Evolutionary conservation across 2,888 invertebrate species (phyloP).

Genomic region (Rhamnusium bicolor): DNA sequence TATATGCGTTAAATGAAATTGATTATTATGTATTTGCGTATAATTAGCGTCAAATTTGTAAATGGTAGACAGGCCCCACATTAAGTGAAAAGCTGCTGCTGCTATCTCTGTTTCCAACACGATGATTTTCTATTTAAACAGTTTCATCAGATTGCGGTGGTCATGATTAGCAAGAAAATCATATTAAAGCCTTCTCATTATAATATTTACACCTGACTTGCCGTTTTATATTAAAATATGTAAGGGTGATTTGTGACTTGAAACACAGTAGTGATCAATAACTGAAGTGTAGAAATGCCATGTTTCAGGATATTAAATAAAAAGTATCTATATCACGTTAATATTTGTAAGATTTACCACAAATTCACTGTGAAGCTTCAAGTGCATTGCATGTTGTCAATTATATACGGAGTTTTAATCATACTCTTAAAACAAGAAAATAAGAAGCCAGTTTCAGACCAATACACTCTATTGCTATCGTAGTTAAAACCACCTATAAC

Average conservation of each 20-base stretch:
- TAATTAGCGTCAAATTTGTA: slow-evolving; percentile 45
- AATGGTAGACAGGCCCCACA: slow-evolving; percentile 43
- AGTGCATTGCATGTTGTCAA: no score
- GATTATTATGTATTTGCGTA: slow-evolving; percentile 42
- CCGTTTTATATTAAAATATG: slow-evolving; percentile 29
- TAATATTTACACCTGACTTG: slow-evolving; percentile 54
- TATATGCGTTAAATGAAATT: slow-evolving; percentile 28
- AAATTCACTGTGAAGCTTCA: no score
- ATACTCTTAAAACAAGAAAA: no score
- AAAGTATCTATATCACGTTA: not conserved
- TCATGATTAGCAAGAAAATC: slow-evolving; percentile 63
- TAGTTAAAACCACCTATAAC: no score
- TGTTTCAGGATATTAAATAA: not conserved
- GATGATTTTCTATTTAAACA: slow-evolving; percentile 63
- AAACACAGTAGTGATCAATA: not conserved
- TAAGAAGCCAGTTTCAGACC: no score
- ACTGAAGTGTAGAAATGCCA: not conserved
- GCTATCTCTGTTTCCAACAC: slow-evolving; percentile 66
- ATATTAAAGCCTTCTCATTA: slow-evolving; percentile 53
- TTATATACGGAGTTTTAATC: no score
- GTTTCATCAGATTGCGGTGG: slow-evolving; percentile 61
- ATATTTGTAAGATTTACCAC: no score
- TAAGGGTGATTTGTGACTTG: slow-evolving; percentile 22
- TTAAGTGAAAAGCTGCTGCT: slow-evolving; percentile 61
- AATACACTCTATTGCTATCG: no score